Percentiles rank a stretch among this genome's conserved stretches.
Evolutionary conservation across 2,113 vertebrate genomes (phyloP).

Genomic region (Tiliqua scincoides): DNA sequence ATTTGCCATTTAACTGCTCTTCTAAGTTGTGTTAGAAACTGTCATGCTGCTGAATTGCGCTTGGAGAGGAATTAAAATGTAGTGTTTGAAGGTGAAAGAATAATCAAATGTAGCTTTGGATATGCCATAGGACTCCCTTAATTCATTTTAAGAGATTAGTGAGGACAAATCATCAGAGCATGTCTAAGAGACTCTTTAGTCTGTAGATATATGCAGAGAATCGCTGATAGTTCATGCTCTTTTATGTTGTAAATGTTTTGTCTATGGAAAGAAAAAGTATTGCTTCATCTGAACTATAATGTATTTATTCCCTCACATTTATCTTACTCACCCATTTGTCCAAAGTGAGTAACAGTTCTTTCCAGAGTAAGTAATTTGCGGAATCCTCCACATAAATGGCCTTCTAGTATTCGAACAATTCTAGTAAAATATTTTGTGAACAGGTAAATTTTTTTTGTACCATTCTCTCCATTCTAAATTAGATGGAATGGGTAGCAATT

Average conservation of each 20-base stretch:
- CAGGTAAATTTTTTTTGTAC: neutral
- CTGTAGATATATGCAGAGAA: neutral
- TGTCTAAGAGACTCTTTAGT: neutral
- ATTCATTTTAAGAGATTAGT: neutral
- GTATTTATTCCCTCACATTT: neutral
- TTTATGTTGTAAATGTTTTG: neutral
- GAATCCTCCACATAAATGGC: neutral
- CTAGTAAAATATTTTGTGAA: neutral
- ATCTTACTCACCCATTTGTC: neutral
- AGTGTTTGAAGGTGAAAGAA: neutral
- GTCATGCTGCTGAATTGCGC: too few relatives aligned
- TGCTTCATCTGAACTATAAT: neutral
- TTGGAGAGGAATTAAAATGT: slow-evolving; percentile 1
- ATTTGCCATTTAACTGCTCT: too few relatives aligned
- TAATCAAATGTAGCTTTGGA: neutral
- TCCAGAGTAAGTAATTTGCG: neutral
- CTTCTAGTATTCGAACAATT: neutral
- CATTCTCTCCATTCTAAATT: neutral
- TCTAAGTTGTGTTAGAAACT: too few relatives aligned
- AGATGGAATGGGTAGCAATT: neutral
- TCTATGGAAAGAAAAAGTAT: neutral
- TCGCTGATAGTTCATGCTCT: neutral
- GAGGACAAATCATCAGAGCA: neutral
- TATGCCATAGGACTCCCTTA: neutral
- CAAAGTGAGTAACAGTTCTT: neutral